A percentile compares a stretch with the other conserved stretches of the same genome.
These are phyloP conservation scores for Cladorhizidae sp. DNA, from an alignment of 37 sponge, comb jelly and placozoan genomes.

Conservation along the genomic window DNA sequence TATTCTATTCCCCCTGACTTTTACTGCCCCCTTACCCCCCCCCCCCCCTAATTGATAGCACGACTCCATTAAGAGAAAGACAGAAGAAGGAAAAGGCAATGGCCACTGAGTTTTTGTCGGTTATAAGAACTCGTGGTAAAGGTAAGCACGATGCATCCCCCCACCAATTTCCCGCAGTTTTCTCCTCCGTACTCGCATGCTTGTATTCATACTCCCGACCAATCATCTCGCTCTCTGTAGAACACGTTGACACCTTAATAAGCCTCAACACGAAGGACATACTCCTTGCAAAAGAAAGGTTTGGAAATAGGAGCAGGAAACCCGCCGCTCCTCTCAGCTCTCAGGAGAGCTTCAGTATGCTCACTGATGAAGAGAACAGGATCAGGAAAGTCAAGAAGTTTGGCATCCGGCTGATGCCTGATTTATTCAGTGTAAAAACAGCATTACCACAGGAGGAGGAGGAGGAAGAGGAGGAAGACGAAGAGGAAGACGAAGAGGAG, in stretches of 20 bases:
- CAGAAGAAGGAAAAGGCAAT: slow-evolving; percentile 17
- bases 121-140: slow-evolving; percentile 14
- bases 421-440: background rate
- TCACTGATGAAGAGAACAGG: slow-evolving; percentile 9
- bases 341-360: background rate
- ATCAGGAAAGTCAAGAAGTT: slow-evolving; percentile 10
- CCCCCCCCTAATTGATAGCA: background rate
- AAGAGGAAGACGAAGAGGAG: background rate
- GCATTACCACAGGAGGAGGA: background rate
- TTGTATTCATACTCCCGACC: too few relatives aligned
- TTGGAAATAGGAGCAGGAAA: slow-evolving; percentile 12
- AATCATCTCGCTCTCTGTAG: slow-evolving; percentile 16
- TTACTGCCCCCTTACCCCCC: background rate
- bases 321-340: too few relatives aligned
- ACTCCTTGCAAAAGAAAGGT: slow-evolving; percentile 21
- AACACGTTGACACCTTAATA: slow-evolving; percentile 3
- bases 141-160: slow-evolving; percentile 7
- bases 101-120: background rate
- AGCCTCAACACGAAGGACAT: slow-evolving; percentile 36
- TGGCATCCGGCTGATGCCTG: slow-evolving; percentile 17
- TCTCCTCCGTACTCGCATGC: too few relatives aligned
- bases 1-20: too few relatives aligned
- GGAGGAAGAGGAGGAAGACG: background rate
- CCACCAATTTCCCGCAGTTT: too few relatives aligned
- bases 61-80: slow-evolving; percentile 4